Base-by-base conservation (phyloP, 2,888 invertebrate genomes). In the Tromatobia lineatoria region DNA sequence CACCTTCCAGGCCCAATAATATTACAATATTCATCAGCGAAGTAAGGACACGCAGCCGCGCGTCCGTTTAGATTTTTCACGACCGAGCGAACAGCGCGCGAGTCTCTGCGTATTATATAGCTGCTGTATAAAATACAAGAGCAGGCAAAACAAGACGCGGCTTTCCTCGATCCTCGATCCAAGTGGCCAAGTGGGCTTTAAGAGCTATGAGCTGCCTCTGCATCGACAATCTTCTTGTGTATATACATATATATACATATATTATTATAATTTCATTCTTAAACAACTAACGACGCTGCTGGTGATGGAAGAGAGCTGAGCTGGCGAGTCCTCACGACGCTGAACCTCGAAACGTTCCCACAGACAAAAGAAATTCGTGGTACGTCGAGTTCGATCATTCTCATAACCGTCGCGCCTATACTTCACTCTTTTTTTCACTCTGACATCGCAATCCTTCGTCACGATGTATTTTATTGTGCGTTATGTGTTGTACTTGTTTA, bases 351-450 rank as follows among this genome's bases (percentile, higher is more conserved):
- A 29, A 61, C 91, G 90, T 92, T 92, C 92, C 91, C 91, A 92
- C 92, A 91, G 92, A 92, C 92, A 93, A 93, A 92, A 92, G 91
- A 84, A 88, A 87, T 91, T 91, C 90, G 89, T 91, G 91, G 90
- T 88, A 91, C 90, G 91, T 93, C 92, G 90, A 90, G 87, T 91
- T 90, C 91, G 91, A 93, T 93, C 88, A 91, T 91, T 89, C 88
- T 91, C 89, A 88, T 89, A 88, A 87, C 84, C 87, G 66, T 89
- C 86, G 88, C 88, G 86, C 50, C 75, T 69, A 69, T 54, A 75
- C 50, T 38, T 42, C 42, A n/a, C 61, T 47, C 13, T 38, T 73
- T 64, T 85, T 69, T 69, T 70, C 59, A 29, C 59, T 77, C 52
- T 15, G 23, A 18, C 25, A 13, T 47, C 20, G n/a, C 74, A 18